Base-by-base conservation (phyloP, 2,113 vertebrate genomes). In the Papio anubis region DNA sequence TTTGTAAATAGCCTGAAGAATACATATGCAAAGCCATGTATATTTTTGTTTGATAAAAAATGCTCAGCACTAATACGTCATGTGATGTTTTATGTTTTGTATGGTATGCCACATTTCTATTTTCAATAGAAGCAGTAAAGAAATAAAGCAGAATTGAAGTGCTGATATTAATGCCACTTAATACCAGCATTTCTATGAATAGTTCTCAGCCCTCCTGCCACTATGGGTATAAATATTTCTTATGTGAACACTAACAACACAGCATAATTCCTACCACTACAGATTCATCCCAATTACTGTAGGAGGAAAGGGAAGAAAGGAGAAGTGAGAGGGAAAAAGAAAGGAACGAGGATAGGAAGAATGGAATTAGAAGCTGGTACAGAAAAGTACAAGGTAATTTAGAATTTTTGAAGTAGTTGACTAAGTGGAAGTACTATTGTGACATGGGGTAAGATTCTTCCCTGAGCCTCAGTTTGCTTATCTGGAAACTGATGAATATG, bases 121-220 rank as follows among this genome's bases (percentile, higher is more conserved):
- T 97, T 93, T 94, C 64, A 78, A 27, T 85, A 57, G 55, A 76
- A 91, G 86, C 32, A 93, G n/a, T 35, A 94, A 90, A 90, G 89
- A 94, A 97, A 84, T 78, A 83, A 92, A 79, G 80, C 25, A 73
- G 95, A 70, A 40, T 30, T 43, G 50, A n/a, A 73, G 18, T 48
- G 16, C 23, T 95, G 72, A 20, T 85, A 52, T 93, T 80, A 64
- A 38, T 79, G 35, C 35, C 57, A 45, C 61, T 50, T 86, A 64
- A 14, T 45, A 82, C 21, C 78, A 27, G 45, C 27, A 59, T 79
- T 81, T 93, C 38, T 43, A 5, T 61, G 73, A 76, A 12, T 50
- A 76, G 27, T 43, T 43, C 48, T 88, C 45, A 48, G 40, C 27
- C 43, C 72, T 95, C n/a, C 55, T 78, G 52, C 40, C 40, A 30